These are phyloP conservation scores for Ametastegia equiseti DNA, from an alignment of 2,888 invertebrate species.

Conservation along the genomic window DNA sequence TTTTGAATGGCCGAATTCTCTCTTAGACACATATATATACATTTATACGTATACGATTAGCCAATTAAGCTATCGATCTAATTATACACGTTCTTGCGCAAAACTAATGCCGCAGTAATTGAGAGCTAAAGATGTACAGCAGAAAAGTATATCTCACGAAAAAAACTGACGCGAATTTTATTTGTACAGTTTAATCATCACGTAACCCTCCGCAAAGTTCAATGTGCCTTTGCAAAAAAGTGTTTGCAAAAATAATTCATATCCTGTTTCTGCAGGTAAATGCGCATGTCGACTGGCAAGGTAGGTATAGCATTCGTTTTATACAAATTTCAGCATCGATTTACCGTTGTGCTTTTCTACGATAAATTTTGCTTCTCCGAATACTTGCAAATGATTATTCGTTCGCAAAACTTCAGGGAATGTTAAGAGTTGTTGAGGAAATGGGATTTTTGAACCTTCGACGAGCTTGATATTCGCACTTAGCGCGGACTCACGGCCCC, in stretches of 20 bases:
- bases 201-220: slow-evolving; percentile 1
- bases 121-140: background rate
- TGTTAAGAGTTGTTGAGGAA: background rate
- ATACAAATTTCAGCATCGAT: background rate
- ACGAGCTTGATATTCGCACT: background rate
- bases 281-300: background rate
- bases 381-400: background rate
- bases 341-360: background rate
- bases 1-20: slow-evolving; percentile 4
- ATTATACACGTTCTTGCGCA: background rate
- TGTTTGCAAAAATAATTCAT: background rate
- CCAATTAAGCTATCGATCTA: background rate
- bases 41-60: background rate
- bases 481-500: background rate
- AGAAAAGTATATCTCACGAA: background rate
- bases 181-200: background rate
- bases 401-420: background rate
- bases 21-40: background rate
- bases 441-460: background rate
- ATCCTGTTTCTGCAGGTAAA: background rate
- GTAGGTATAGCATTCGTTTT: background rate
- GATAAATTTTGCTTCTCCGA: background rate
- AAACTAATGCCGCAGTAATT: background rate
- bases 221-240: too few relatives aligned
- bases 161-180: background rate